Base-by-base conservation (phyloP, 2,888 invertebrate genomes). In the Himalopsyche anomala region DNA sequence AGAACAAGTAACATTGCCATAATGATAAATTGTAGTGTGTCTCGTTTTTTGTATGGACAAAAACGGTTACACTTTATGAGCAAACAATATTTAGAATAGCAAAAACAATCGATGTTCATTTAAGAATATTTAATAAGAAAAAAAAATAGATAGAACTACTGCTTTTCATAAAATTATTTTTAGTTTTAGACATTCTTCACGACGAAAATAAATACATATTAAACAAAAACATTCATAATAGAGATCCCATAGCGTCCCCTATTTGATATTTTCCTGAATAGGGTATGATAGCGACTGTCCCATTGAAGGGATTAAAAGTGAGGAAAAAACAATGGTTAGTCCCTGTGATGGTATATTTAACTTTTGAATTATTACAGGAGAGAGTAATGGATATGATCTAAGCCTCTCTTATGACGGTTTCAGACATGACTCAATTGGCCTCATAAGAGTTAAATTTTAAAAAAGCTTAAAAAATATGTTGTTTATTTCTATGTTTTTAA, bases 271-370 rank as follows among this genome's bases (percentile, higher is more conserved):
- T 19, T 51, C 45, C 19, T 80, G 80, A 45, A 80, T 19, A 28
- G 51, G 85, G 51, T 74, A 81, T 19, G n/a, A 74, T 74, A 62
- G 54, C 8, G 81, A 62, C 36, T 56, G 36, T 28, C 74, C 51
- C 81, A 51, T 45, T 54, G 74, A 38, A 69, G 55, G 81, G 74
- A 74, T 69, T 81, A 85, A 85, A 81, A 56, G 81, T 69, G 69
- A 84, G 69, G 51, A 55, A 84, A 84, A 84, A 82, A 42, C 56
- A 80, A 45, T 80, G 80, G 40, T 19, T 79, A 12, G 19, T 81
- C 85, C 82, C 80, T 36, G 81, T 82, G 84, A 84, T 85, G 83
- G 87, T 85, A 86, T 28, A 28, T 85, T 86, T 87, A 87, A 87
- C 85, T 82, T 42, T 74, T 83, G 86, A 83, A 79, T 85, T 86